A percentile compares a stretch with the other conserved stretches of the same genome.
phyloP scores from a whole-genome alignment of 2,888 invertebrate genomes.

The Capitulum mitella region DNA sequence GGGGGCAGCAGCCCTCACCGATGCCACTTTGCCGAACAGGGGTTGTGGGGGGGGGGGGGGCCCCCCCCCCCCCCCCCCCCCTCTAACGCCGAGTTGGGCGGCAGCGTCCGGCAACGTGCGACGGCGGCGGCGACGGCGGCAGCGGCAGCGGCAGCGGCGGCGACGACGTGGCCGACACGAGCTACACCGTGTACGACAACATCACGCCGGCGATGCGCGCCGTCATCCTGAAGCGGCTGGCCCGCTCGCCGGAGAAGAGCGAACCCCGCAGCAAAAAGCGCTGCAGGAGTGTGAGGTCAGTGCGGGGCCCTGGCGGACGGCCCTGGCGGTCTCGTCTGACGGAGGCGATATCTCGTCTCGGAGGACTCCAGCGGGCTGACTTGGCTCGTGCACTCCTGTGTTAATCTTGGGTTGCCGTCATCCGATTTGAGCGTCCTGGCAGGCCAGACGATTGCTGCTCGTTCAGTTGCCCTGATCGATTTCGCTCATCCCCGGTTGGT shows the following conservation, averaged over 20 bases:
- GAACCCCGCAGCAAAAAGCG: background rate
- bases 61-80: background rate
- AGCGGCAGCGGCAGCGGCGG: background rate
- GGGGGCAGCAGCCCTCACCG: no score
- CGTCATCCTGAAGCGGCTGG: background rate
- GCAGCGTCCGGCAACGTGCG: no score
- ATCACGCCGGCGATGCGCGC: slow-evolving; percentile 12
- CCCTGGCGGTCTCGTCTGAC: background rate
- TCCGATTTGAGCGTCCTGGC: background rate
- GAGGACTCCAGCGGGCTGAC: no score
- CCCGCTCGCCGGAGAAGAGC: background rate
- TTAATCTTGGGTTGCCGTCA: no score
- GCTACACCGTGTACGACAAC: background rate
- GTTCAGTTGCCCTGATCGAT: no score
- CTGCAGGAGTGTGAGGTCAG: background rate
- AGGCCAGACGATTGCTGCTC: no score
- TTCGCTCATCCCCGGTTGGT: no score
- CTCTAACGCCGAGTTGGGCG: background rate
- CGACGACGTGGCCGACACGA: background rate
- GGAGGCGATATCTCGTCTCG: no score
- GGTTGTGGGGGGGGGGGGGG: no score
- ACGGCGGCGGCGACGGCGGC: background rate
- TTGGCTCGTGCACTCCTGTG: no score
- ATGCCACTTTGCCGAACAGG: no score
- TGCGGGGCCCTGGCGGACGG: background rate